Conservation (phyloP, 2,888 invertebrate genomes). For the Adineta ricciae region DNA sequence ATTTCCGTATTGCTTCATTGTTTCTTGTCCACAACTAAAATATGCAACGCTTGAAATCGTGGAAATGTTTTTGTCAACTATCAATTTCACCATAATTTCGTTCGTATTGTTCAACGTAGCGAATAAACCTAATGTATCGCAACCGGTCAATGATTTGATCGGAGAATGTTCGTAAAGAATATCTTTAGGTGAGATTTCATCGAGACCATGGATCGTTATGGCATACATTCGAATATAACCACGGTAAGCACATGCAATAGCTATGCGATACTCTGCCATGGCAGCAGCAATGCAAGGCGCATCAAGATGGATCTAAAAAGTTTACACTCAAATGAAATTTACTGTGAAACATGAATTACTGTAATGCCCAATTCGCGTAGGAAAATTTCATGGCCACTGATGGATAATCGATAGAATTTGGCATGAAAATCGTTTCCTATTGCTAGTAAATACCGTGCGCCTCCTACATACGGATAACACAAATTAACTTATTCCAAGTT, state of each 20-base stretch:
- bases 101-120: not conserved
- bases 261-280: not conserved
- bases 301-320: slow-evolving; percentile 3
- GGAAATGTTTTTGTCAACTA: not conserved
- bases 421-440: not conserved
- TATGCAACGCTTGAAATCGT: not conserved
- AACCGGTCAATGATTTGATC: not conserved
- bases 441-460: not conserved
- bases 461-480: no score
- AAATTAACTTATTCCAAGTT: no score
- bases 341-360: not conserved
- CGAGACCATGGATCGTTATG: not conserved
- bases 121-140: not conserved
- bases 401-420: not conserved
- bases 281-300: not conserved
- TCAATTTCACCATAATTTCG: not conserved
- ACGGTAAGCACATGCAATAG: not conserved
- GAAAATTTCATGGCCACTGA: not conserved
- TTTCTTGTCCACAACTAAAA: not conserved
- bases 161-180: slow-evolving; percentile 6
- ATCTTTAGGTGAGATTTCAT: not conserved
- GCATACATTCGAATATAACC: not conserved
- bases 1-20: not conserved
- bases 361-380: not conserved
- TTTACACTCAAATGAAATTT: no score